phyloP scores from a whole-genome alignment of 2,797 vertebrate genomes.

The Sebastes flavidus region DNA sequence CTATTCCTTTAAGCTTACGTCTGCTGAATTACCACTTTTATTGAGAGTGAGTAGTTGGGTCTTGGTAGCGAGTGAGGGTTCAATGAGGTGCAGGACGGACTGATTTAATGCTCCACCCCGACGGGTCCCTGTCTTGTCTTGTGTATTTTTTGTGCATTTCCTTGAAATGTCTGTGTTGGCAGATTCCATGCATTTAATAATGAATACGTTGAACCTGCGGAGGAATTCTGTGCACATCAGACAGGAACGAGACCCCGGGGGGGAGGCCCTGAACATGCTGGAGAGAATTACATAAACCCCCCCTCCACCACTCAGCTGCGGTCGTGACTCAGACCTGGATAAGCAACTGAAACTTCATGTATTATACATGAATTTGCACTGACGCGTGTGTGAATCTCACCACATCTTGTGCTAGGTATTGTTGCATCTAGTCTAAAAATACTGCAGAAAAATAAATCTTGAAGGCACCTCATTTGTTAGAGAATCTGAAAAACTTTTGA shows the following conservation, averaged over 20 bases:
- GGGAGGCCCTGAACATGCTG: background rate
- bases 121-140: too few species aligned
- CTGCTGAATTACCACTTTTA: background rate
- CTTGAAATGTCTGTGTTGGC: background rate
- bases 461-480: background rate
- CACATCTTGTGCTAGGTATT: background rate
- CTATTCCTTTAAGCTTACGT: background rate
- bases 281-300: background rate
- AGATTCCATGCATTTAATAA: constrained; percentile 1
- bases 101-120: background rate
- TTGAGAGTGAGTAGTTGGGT: background rate
- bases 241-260: background rate
- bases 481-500: background rate
- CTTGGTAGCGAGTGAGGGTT: background rate
- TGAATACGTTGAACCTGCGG: background rate
- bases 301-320: background rate
- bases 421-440: background rate
- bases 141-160: background rate
- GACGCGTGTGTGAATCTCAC: background rate
- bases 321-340: background rate
- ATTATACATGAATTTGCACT: background rate
- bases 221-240: background rate
- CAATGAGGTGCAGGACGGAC: background rate
- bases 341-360: background rate
- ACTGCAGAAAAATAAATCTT: background rate